Evolutionary conservation across 2,113 vertebrate species (phyloP), one percentile per base, ranked within the genome.

Genomic region (Corydoras maculifer): DNA sequence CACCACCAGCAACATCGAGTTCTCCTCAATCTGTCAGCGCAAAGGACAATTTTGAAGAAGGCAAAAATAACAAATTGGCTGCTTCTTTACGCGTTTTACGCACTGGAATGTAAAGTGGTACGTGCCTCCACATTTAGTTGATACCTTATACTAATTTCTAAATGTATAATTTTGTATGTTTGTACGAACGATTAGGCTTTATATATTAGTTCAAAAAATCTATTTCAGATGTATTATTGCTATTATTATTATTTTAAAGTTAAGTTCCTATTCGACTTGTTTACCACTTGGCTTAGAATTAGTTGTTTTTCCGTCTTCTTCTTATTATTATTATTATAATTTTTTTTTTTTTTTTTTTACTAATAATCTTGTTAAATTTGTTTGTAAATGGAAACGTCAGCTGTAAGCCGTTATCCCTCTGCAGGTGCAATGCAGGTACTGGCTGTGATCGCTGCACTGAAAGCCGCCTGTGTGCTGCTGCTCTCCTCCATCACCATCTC

Each of bases 401-500:
- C 35, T 43, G 35, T 43, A 43, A 43, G 1, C 35, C 35, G 35
- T 43, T 43, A 43, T 65, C 58, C 25, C 18, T 60, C 32, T 65
- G 72, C 54, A 89, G 89, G 79, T 83, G 82, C 72, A 55, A 93
- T 94, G 93, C 87, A 90, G 84, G 88, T 89, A 61, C 88, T 92
- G 74, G 89, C 91, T 65, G 83, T 94, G 79, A 86, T 93, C 78
- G 78, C 93, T 55, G 91, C 91, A 72, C 87, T 92, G 71, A 92
- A 92, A 88, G 93, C 90, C 73, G 88, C 92, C 61, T 94, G 92
- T 87, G 88, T 93, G 80, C 84, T 95, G 78, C 88, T 93, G 79
- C 89, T 93, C 72, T 93, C 91, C 25, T 92, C 12, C 54, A 57
- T 57, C 54, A n/a, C 92, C 72, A 90, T 94, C 77, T 90, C 93